A percentile compares a stretch with the other conserved stretches of the same genome.
Conservation (phyloP, 2,888 invertebrate species). For the Epistrophe eligans region DNA sequence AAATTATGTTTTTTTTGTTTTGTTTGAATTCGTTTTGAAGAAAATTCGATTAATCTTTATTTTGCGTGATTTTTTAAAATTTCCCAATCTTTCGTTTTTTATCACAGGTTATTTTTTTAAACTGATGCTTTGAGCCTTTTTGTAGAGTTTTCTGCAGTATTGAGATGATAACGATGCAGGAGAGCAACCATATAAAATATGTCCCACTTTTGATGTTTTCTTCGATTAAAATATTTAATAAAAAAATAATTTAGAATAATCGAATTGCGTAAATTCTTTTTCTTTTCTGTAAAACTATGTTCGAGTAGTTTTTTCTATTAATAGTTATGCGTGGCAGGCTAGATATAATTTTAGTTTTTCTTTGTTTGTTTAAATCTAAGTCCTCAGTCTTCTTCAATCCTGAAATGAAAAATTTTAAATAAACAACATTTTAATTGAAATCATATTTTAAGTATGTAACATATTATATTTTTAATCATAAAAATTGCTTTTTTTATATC, state of each 20-base stretch:
- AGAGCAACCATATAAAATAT: slow-evolving; percentile 30
- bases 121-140: slow-evolving; percentile 61
- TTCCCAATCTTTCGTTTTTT: slow-evolving; percentile 37
- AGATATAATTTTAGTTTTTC: slow-evolving; percentile 51
- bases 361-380: slow-evolving; percentile 72
- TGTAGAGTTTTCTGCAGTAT: slow-evolving; percentile 21
- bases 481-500: no score
- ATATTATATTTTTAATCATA: no score
- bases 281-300: slow-evolving; percentile 47
- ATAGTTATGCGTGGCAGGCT: slow-evolving; percentile 63
- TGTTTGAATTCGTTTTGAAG: slow-evolving; percentile 15
- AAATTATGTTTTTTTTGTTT: slow-evolving; percentile 27
- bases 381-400: slow-evolving; percentile 82
- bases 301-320: slow-evolving; percentile 45
- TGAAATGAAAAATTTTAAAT: slow-evolving; percentile 69
- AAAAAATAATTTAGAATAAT: slow-evolving; percentile 50
- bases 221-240: slow-evolving; percentile 44
- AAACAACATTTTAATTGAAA: no score
- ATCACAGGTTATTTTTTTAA: slow-evolving; percentile 61
- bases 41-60: slow-evolving; percentile 30
- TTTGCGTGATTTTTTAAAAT: slow-evolving; percentile 8
- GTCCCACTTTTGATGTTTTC: slow-evolving; percentile 24
- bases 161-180: slow-evolving; percentile 41
- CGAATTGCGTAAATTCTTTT: slow-evolving; percentile 55
- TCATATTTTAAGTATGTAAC: no score